Percentiles rank a stretch among this genome's conserved stretches.
These are phyloP conservation scores for Bergia puertoricense DNA, from an alignment of 92 coral and sea anemone species.

Conservation along the genomic window DNA sequence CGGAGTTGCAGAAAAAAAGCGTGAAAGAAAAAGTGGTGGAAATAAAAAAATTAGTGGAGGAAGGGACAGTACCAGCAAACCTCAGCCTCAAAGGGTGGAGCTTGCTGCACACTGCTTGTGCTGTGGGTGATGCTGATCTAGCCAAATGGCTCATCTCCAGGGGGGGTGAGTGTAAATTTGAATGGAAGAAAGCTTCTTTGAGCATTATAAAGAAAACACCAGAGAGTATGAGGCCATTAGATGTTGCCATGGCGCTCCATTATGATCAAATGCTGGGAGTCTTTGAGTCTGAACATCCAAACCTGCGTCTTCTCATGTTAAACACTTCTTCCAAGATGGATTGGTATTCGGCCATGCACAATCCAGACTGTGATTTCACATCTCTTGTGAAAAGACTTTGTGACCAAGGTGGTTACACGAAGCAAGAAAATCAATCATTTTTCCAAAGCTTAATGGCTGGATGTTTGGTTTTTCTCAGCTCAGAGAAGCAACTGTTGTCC, in stretches of 20 bases:
- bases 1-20: slow-evolving; percentile 25
- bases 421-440: slow-evolving; percentile 29
- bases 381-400: not conserved
- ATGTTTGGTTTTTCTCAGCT: slow-evolving; percentile 27
- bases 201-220: slow-evolving; percentile 39
- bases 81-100: slow-evolving; percentile 53
- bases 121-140: slow-evolving; percentile 37
- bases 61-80: slow-evolving; percentile 37
- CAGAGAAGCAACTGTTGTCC: slow-evolving; percentile 4
- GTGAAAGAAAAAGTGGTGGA: slow-evolving; percentile 21
- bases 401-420: slow-evolving; percentile 7
- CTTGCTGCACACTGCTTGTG: slow-evolving; percentile 50
- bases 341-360: slow-evolving; percentile 32
- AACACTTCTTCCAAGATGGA: slow-evolving; percentile 23
- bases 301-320: slow-evolving; percentile 21
- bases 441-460: slow-evolving; percentile 28
- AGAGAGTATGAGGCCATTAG: slow-evolving; percentile 24
- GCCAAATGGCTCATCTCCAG: slow-evolving; percentile 43
- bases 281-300: not conserved
- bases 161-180: slow-evolving; percentile 13
- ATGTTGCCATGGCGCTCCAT: slow-evolving; percentile 27
- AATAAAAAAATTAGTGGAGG: slow-evolving; percentile 33
- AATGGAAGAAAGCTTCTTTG: slow-evolving; percentile 31
- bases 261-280: slow-evolving; percentile 18
- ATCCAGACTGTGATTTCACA: slow-evolving; percentile 17